These are phyloP conservation scores for Channallabes apus DNA, from an alignment of 2,797 vertebrate species.

Conservation along the genomic window DNA sequence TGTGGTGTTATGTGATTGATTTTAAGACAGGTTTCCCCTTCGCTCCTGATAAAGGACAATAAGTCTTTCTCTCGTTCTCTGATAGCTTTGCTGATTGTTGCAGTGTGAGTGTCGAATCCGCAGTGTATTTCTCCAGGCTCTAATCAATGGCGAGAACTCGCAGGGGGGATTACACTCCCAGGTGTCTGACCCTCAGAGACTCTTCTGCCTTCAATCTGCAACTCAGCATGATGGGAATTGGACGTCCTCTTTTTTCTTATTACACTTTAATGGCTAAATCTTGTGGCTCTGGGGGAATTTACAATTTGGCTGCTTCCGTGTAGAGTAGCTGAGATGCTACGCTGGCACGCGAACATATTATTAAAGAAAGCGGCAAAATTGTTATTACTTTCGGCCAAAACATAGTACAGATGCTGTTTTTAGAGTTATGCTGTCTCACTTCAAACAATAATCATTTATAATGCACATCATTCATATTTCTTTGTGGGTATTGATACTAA, in stretches of 20 bases:
- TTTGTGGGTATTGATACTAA: too few species aligned
- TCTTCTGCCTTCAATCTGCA: conserved; percentile 34
- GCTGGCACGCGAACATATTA: background rate
- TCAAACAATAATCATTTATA: too few species aligned
- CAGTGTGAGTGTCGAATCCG: conserved; percentile 36
- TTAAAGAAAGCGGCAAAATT: background rate
- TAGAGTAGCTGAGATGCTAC: background rate
- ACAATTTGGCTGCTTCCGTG: background rate
- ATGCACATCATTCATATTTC: too few species aligned
- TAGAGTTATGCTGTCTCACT: too few species aligned
- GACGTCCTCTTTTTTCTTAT: conserved; percentile 30
- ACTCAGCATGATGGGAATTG: conserved; percentile 37
- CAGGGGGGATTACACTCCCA: conserved; percentile 38
- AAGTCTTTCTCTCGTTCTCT: conserved; percentile 38
- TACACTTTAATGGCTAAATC: conserved; percentile 38
- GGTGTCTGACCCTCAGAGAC: conserved; percentile 39
- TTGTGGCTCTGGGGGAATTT: conserved; percentile 33
- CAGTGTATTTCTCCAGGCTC: conserved; percentile 45
- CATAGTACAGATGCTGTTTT: too few species aligned
- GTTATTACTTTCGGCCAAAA: too few species aligned
- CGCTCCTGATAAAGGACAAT: conserved; percentile 26
- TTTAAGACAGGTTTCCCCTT: conserved; percentile 17
- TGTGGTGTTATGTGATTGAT: conserved; percentile 31
- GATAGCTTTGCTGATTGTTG: conserved; percentile 51
- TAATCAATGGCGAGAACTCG: conserved; percentile 48